Percentiles rank a stretch among this genome's conserved stretches.
Conservation (phyloP, 2,797 vertebrate species). For the Gymnopithys bicolor region DNA sequence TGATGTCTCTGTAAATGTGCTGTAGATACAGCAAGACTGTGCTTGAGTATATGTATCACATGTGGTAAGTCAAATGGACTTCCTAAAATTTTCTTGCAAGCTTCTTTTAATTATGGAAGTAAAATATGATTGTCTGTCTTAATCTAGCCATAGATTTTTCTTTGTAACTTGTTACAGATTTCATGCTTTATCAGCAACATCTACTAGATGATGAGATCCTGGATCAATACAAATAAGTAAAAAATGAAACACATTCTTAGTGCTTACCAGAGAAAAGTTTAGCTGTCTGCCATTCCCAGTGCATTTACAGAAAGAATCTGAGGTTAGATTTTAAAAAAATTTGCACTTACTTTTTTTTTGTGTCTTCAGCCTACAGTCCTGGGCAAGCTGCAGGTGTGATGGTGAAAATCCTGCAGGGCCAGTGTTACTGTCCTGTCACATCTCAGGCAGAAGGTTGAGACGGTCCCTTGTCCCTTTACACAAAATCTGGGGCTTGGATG, state of each 20-base stretch:
- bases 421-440: rapidly evolving
- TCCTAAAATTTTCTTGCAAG: background rate
- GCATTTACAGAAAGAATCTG: background rate
- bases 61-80: background rate
- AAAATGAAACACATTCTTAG: background rate
- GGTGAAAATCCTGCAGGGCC: background rate
- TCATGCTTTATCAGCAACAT: background rate
- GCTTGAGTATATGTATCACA: background rate
- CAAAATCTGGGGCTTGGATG: background rate
- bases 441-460: rapidly evolving
- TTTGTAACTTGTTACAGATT: background rate
- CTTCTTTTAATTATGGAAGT: background rate
- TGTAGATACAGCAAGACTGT: background rate
- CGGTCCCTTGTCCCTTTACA: background rate
- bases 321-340: background rate
- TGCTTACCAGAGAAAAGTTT: background rate
- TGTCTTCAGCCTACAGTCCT: background rate
- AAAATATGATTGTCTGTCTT: background rate
- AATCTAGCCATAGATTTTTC: background rate
- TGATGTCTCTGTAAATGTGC: background rate
- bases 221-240: background rate
- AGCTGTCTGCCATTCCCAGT: background rate
- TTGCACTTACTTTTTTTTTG: background rate
- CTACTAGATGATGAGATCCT: background rate
- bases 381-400: background rate